Percentiles rank a stretch among this genome's conserved stretches.
Evolutionary conservation across 2,888 invertebrate genomes (phyloP).

Genomic region (Cerastoderma edule): DNA sequence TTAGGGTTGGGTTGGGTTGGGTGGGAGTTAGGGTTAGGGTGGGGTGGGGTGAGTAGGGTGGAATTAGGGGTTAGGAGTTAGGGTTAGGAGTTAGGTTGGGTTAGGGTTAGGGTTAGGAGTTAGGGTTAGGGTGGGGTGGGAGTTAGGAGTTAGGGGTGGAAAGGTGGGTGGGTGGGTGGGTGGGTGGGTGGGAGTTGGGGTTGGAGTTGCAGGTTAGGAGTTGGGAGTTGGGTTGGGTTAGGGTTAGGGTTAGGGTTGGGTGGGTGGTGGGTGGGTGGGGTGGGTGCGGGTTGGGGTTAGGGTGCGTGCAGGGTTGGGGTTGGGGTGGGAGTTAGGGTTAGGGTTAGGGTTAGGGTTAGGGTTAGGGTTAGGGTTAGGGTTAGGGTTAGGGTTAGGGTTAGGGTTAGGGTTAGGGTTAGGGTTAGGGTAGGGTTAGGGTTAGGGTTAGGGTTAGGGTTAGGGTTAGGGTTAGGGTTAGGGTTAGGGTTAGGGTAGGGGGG

Average conservation of each 20-base stretch:
- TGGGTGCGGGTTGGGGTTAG: not conserved
- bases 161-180: constrained; percentile 36
- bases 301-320: not conserved
- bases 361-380: not conserved
- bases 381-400: constrained; percentile 9
- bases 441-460: constrained; percentile 14
- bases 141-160: constrained; percentile 63
- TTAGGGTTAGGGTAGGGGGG: constrained; percentile 7
- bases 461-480: constrained; percentile 16
- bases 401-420: constrained; percentile 12
- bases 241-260: constrained; percentile 1
- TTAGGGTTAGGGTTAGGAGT: constrained; percentile 67
- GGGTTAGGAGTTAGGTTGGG: constrained; percentile 36
- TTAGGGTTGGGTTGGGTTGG: not conserved
- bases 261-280: not conserved
- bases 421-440: constrained; percentile 13
- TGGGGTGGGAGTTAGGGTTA: not conserved
- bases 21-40: constrained; percentile 30
- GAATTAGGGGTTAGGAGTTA: constrained; percentile 28
- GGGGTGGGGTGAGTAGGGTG: constrained; percentile 35
- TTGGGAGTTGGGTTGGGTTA: too few relatives aligned
- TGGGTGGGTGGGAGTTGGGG: constrained; percentile 48
- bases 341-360: not conserved
- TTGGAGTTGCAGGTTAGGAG: constrained; percentile 46
- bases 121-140: constrained; percentile 66